phyloP scores from a whole-genome alignment of 2,797 vertebrate genomes.

The Sphenodon punctatus region DNA sequence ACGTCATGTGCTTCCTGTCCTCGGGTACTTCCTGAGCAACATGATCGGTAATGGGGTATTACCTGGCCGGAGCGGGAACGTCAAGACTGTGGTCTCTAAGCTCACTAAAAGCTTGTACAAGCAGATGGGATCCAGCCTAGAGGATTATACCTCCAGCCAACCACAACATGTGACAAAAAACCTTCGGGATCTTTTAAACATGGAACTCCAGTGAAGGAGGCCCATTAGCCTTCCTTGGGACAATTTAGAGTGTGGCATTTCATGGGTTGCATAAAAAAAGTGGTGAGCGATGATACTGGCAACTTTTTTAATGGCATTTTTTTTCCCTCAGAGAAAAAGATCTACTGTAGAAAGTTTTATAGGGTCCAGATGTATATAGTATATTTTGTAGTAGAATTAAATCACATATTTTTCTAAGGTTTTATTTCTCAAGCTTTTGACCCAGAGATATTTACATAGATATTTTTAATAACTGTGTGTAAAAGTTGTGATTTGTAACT shows the following conservation, averaged over 20 bases:
- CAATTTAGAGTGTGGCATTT: not conserved
- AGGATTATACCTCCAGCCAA: constrained; percentile 45
- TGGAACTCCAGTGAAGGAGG: not conserved
- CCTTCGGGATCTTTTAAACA: constrained; percentile 52
- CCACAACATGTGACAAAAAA: constrained; percentile 7
- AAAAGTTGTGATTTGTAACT: constrained; percentile 1
- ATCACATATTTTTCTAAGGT: constrained; percentile 55
- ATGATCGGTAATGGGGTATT: constrained; percentile 9
- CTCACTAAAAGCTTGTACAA: constrained; percentile 48
- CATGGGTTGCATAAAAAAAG: not conserved
- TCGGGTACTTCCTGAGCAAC: constrained; percentile 73
- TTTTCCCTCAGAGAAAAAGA: not conserved
- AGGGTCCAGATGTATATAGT: not conserved
- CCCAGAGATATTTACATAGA: not conserved
- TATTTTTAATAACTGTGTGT: not conserved
- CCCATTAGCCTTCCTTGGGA: too few relatives aligned
- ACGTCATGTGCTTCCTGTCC: constrained; percentile 48
- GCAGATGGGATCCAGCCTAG: constrained; percentile 66
- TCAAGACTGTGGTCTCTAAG: constrained; percentile 1
- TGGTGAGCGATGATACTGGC: not conserved
- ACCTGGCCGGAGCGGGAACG: not conserved
- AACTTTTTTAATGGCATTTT: not conserved
- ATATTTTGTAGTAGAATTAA: constrained; percentile 60
- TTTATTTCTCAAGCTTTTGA: constrained; percentile 27
- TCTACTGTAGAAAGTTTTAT: not conserved